Evolutionary conservation across 2,797 vertebrate genomes (phyloP).

Genomic region (Smutsia gigantea): DNA sequence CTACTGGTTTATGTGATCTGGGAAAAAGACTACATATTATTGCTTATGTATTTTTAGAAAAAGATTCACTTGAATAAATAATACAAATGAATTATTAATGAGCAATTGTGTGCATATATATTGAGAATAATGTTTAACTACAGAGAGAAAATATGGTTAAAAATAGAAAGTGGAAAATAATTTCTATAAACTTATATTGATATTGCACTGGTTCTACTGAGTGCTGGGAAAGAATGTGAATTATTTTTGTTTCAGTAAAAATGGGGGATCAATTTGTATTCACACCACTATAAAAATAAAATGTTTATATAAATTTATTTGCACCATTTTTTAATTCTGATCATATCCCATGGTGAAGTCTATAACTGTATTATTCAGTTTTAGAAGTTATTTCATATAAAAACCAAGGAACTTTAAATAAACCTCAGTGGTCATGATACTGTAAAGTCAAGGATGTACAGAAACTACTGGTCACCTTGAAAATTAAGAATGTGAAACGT

Average conservation of each 20-base stretch:
- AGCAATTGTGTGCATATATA: background rate
- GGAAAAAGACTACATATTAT: background rate
- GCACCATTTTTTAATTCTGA: background rate
- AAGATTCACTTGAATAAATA: background rate
- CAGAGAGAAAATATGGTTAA: too few relatives aligned
- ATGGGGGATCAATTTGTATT: background rate
- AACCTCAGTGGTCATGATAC: background rate
- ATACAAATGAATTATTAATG: background rate
- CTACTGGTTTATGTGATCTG: background rate
- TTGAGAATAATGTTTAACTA: background rate
- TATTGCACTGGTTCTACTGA: background rate
- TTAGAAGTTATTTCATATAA: background rate
- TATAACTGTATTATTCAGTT: background rate
- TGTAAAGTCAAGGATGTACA: background rate
- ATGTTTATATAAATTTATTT: background rate
- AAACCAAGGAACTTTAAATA: background rate
- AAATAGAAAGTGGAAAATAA: background rate
- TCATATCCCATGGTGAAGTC: background rate
- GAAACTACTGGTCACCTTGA: background rate
- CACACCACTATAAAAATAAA: background rate
- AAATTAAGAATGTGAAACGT: constrained; percentile 63
- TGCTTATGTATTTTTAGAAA: background rate
- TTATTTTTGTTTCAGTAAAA: background rate
- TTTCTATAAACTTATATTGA: background rate
- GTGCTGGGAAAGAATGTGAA: background rate